Evolutionary conservation across 2,888 invertebrate genomes (phyloP).

Genomic region (Ypsolopha scabrella): DNA sequence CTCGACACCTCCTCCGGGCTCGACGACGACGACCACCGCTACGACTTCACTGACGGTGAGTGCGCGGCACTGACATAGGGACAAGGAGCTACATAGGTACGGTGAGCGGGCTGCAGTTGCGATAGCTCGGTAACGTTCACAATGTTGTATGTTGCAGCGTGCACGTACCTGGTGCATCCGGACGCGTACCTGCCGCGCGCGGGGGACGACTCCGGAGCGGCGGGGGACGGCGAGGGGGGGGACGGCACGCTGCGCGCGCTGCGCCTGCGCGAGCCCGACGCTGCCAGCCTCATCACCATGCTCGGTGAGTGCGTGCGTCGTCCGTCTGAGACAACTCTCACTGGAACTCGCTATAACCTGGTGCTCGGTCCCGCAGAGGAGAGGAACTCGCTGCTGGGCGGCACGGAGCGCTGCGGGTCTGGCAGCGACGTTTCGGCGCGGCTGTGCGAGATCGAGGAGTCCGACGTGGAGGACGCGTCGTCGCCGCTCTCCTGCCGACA

Average conservation of each 20-base stretch:
- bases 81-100: too few species aligned
- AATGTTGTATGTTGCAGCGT: too few species aligned
- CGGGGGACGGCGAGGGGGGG: conserved; percentile 6
- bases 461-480: conserved; percentile 75
- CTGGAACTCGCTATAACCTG: neutral
- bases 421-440: conserved; percentile 89
- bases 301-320: conserved; percentile 50
- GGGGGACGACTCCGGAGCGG: conserved; percentile 59
- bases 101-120: conserved; percentile 18
- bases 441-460: conserved; percentile 93
- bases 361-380: conserved; percentile 62
- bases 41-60: conserved; percentile 29
- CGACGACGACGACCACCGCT: conserved; percentile 25
- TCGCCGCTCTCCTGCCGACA: conserved; percentile 12
- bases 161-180: conserved; percentile 79
- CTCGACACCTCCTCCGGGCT: conserved; percentile 34
- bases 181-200: conserved; percentile 73
- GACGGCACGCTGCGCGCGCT: conserved; percentile 22
- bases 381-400: conserved; percentile 80
- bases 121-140: too few species aligned
- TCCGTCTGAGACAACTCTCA: neutral
- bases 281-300: conserved; percentile 77
- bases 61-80: too few species aligned
- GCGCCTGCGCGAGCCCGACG: conserved; percentile 68
- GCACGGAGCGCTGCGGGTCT: conserved; percentile 61